phyloP scores from a whole-genome alignment of 2,888 invertebrate species.

The Eupelmus urozonus region DNA sequence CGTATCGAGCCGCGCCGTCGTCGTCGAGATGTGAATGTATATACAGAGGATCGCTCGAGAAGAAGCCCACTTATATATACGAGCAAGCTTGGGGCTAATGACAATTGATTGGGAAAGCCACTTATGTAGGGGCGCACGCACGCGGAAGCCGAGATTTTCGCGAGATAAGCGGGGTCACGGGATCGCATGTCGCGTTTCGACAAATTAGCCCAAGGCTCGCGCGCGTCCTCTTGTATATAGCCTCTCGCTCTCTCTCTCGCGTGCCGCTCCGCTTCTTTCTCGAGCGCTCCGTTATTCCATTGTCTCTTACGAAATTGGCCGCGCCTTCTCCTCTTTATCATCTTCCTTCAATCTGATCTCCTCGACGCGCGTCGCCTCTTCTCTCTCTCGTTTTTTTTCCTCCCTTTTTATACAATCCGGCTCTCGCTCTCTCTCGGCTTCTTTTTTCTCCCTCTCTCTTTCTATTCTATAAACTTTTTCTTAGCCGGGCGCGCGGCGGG shows the following conservation, averaged over 20 bases:
- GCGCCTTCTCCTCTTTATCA: constrained; percentile 33
- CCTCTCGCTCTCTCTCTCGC: constrained; percentile 12
- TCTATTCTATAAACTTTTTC: background rate
- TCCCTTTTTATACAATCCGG: background rate
- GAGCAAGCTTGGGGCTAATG: constrained; percentile 9
- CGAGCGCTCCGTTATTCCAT: constrained; percentile 42
- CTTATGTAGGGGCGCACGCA: no score
- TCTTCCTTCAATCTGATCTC: constrained; percentile 25
- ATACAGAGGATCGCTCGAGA: constrained; percentile 1
- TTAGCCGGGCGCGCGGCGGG: background rate
- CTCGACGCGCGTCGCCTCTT: background rate
- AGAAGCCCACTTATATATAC: background rate
- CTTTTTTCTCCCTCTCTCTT: background rate
- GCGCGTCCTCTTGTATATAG: no score
- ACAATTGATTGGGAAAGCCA: constrained; percentile 17
- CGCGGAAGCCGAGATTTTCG: no score
- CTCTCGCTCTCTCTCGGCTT: no score
- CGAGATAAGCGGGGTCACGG: background rate
- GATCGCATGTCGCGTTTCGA: background rate
- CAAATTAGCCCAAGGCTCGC: no score
- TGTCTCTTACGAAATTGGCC: constrained; percentile 50
- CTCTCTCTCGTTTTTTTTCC: background rate
- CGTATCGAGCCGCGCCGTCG: background rate
- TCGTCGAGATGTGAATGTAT: background rate
- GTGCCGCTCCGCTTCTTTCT: background rate